Evolutionary conservation across 1,140 invertebrate species (phyloP).

Genomic region (Lepidurus apus): DNA sequence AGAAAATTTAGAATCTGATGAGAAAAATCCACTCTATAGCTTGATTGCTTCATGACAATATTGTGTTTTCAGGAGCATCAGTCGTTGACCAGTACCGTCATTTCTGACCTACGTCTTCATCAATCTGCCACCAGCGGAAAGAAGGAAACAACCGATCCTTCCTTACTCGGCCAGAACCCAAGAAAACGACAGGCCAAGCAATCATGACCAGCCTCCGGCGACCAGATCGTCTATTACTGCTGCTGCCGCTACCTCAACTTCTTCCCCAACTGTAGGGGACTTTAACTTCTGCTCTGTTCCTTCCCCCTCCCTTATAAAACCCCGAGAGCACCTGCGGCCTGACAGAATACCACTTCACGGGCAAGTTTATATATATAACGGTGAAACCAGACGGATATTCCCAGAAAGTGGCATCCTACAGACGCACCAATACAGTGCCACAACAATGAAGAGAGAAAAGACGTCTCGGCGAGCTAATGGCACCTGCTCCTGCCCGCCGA

Average conservation of each 20-base stretch:
- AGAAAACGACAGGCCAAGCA: background rate
- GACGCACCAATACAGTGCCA: background rate
- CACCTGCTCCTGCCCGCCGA: background rate
- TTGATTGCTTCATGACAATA: constrained; percentile 2
- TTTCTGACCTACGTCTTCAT: constrained; percentile 6
- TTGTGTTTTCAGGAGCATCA: constrained; percentile 1
- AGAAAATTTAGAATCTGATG: background rate
- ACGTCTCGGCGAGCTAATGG: background rate
- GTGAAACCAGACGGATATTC: background rate
- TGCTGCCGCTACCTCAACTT: background rate
- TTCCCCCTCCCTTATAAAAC: background rate
- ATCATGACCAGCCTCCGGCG: constrained; percentile 3
- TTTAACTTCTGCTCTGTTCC: background rate
- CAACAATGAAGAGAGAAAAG: background rate
- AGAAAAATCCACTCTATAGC: background rate
- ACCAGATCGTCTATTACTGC: constrained; percentile 2
- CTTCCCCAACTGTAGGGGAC: background rate
- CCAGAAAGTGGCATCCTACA: background rate
- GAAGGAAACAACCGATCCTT: background rate
- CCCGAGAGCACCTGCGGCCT: constrained; percentile 12
- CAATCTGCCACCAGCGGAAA: background rate
- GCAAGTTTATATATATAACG: background rate
- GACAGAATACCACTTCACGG: background rate
- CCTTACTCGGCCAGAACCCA: background rate
- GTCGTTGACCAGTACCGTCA: background rate